Evolutionary conservation across 2,113 vertebrate species (phyloP).

Genomic region (Columba livia): DNA sequence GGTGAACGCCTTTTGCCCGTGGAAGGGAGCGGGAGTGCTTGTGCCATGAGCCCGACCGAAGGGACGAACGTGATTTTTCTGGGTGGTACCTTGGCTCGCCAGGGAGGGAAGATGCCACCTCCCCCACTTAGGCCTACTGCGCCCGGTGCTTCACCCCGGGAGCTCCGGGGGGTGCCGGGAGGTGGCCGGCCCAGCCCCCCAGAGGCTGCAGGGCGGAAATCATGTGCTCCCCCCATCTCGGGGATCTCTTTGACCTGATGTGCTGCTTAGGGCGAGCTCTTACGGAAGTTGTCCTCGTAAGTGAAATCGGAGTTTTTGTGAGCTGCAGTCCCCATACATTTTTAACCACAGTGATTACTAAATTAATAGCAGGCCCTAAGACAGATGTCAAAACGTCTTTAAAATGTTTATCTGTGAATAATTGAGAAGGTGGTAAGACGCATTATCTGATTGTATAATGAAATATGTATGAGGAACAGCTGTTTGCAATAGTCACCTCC

Average conservation of each 20-base stretch:
- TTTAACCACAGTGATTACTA: conserved; percentile 82
- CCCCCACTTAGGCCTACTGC: background rate
- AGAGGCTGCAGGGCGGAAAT: background rate
- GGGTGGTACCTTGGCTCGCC: background rate
- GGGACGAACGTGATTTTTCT: background rate
- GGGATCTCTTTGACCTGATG: background rate
- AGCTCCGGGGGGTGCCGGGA: background rate
- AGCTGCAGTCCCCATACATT: conserved; percentile 78
- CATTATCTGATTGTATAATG: conserved; percentile 90
- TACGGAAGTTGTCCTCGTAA: background rate
- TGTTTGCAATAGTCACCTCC: conserved; percentile 82
- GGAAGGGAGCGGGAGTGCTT: background rate
- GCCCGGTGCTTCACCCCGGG: background rate
- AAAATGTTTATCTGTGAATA: conserved; percentile 93
- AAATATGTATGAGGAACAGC: conserved; percentile 96
- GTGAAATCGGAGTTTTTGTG: conserved; percentile 42
- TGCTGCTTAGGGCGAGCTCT: background rate
- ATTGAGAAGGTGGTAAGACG: conserved; percentile 83
- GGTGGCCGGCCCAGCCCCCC: background rate
- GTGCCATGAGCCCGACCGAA: background rate
- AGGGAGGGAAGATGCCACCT: background rate
- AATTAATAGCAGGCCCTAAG: conserved; percentile 87
- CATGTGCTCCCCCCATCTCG: background rate
- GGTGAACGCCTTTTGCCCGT: too few species aligned
- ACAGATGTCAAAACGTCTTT: conserved; percentile 94